A percentile compares a stretch with the other conserved stretches of the same genome.
These are phyloP conservation scores for Drosophila pectinifera DNA, from an alignment of 1,140 invertebrate species.

Conservation along the genomic window DNA sequence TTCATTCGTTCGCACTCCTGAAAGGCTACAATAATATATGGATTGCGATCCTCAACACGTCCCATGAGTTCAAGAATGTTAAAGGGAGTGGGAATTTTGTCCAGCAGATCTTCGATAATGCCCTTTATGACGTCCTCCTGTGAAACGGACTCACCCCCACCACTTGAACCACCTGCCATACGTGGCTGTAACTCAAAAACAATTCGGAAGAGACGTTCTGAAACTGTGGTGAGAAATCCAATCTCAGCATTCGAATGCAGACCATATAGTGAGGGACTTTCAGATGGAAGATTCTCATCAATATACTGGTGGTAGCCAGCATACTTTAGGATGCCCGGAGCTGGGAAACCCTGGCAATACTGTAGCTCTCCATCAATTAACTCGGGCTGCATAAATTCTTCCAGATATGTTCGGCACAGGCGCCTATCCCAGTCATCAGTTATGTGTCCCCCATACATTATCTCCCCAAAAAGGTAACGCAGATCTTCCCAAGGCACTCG, in stretches of 20 bases:
- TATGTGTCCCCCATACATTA: slow-evolving; percentile 98
- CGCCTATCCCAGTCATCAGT: slow-evolving; percentile 85
- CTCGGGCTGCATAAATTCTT: slow-evolving; percentile 94
- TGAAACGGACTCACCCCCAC: slow-evolving; percentile 87
- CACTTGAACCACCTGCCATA: slow-evolving; percentile 88
- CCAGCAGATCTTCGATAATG: slow-evolving; percentile 94
- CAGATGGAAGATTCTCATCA: slow-evolving; percentile 93
- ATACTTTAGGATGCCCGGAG: slow-evolving; percentile 95
- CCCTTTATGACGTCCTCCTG: slow-evolving; percentile 94
- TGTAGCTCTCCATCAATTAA: slow-evolving; percentile 94
- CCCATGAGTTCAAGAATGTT: slow-evolving; percentile 94
- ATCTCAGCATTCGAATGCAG: slow-evolving; percentile 98
- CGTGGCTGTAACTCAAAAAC: slow-evolving; percentile 97
- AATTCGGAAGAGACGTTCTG: slow-evolving; percentile 94
- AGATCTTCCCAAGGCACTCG: slow-evolving; percentile 97
- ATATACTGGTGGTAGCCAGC: slow-evolving; percentile 95
- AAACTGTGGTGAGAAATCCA: slow-evolving; percentile 94
- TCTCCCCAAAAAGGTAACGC: slow-evolving; percentile 96
- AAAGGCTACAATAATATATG: slow-evolving; percentile 96
- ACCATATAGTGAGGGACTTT: slow-evolving; percentile 96
- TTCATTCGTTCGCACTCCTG: slow-evolving; percentile 99
- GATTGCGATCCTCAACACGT: slow-evolving; percentile 95
- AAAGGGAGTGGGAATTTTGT: slow-evolving; percentile 95
- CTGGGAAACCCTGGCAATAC: slow-evolving; percentile 92
- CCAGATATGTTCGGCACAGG: slow-evolving; percentile 94